Evolutionary conservation across 2,797 vertebrate genomes (phyloP).

Genomic region (Eulemur albifrons): DNA sequence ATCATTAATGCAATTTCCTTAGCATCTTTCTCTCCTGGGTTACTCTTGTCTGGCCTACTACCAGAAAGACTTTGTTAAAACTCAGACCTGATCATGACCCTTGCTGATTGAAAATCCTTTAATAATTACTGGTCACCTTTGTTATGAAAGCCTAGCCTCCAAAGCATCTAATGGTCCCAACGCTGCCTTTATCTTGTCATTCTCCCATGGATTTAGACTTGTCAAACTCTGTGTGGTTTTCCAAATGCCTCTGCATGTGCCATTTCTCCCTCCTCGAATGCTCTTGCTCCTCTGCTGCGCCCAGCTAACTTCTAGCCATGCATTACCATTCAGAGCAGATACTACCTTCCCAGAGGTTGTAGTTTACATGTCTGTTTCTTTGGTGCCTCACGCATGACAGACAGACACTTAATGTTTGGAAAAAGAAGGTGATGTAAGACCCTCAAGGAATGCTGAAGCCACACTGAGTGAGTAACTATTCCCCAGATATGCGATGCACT

Average conservation of each 20-base stretch:
- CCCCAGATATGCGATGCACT: too few species aligned
- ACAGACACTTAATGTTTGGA: neutral
- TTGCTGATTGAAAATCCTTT: conserved; percentile 15
- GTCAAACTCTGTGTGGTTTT: neutral
- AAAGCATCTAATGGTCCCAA: neutral
- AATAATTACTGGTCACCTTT: neutral
- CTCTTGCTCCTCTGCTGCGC: neutral
- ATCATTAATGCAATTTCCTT: neutral
- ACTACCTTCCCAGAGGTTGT: neutral
- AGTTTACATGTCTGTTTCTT: neutral
- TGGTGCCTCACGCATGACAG: neutral
- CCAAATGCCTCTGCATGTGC: neutral
- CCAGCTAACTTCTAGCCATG: neutral
- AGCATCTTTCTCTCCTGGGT: neutral
- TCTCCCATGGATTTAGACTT: neutral
- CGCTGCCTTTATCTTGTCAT: neutral
- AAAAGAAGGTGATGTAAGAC: neutral
- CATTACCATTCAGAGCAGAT: neutral
- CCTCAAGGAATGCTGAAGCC: neutral
- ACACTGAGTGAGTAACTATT: neutral
- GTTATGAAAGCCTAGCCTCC: neutral
- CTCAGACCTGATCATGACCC: neutral
- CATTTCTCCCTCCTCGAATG: neutral
- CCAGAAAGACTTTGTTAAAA: conserved; percentile 9
- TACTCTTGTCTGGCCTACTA: neutral